Evolutionary conservation across 2,797 vertebrate genomes (phyloP).

Genomic region (Eleutherodactylus coqui): DNA sequence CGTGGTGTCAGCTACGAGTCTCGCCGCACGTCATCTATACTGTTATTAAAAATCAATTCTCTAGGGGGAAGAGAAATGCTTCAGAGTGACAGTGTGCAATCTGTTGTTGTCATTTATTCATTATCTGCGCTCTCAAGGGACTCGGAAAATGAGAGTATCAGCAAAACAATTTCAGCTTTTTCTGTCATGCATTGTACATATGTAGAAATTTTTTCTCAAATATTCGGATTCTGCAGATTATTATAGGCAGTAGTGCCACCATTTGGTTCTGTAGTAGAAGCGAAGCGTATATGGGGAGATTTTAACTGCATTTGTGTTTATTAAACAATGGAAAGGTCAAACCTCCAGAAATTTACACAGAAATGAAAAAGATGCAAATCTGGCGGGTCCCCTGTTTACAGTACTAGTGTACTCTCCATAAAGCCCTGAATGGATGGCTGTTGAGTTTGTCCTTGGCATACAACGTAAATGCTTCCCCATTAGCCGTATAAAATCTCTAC

Average conservation of each 20-base stretch:
- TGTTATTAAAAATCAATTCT: constrained; percentile 81
- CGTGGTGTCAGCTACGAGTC: constrained; percentile 75
- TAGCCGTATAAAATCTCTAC: not conserved
- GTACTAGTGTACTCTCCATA: not conserved
- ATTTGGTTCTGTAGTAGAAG: not conserved
- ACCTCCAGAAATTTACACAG: not conserved
- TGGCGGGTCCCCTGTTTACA: not conserved
- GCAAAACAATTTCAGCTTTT: constrained; percentile 68
- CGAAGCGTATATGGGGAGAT: not conserved
- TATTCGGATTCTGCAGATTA: not conserved
- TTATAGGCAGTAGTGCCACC: not conserved
- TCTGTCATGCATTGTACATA: constrained; percentile 30
- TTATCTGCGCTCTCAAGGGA: constrained; percentile 69
- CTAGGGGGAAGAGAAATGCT: constrained; percentile 68
- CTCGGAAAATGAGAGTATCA: constrained; percentile 70
- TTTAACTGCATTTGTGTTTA: not conserved
- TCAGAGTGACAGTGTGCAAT: constrained; percentile 72
- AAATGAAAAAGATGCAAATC: not conserved
- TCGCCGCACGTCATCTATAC: constrained; percentile 73
- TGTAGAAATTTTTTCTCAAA: constrained; percentile 16
- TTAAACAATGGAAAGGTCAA: not conserved
- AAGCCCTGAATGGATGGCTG: not conserved
- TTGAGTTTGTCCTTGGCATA: not conserved
- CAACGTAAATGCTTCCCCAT: not conserved
- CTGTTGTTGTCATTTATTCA: constrained; percentile 77